Conservation (phyloP, 2,888 invertebrate genomes). For the Pelosia muscerda region DNA sequence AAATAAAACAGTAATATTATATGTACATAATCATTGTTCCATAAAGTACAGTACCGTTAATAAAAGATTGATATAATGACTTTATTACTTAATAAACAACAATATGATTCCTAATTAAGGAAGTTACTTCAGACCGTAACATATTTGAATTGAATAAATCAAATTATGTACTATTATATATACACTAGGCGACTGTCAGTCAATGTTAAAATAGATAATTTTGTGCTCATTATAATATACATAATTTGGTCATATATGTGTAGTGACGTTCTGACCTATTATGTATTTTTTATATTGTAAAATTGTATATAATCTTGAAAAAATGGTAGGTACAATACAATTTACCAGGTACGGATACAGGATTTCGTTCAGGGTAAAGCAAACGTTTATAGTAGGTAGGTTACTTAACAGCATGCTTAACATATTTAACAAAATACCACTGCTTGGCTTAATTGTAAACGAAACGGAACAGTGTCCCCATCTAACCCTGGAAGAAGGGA, state of each 20-base stretch:
- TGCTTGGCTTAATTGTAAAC: too few species aligned
- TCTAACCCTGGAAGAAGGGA: too few species aligned
- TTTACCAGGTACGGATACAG: not conserved
- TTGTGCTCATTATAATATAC: not conserved
- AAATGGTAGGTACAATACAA: not conserved
- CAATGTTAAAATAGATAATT: conserved; percentile 1
- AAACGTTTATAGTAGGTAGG: not conserved
- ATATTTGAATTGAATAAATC: conserved; percentile 26
- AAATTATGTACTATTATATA: conserved; percentile 21
- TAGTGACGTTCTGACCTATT: not conserved
- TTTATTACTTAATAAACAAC: conserved; percentile 21
- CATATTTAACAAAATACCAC: too few species aligned
- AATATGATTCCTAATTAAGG: conserved; percentile 26
- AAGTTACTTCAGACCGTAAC: conserved; percentile 20
- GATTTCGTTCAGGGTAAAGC: not conserved
- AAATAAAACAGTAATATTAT: conserved; percentile 1
- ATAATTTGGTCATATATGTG: not conserved
- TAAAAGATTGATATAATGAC: conserved; percentile 12
- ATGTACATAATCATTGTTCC: conserved; percentile 2
- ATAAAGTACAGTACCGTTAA: conserved; percentile 7
- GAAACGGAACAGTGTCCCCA: too few species aligned
- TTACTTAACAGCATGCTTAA: too few species aligned
- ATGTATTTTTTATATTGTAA: not conserved
- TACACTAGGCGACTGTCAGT: conserved; percentile 3
- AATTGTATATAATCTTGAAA: not conserved